Conservation (phyloP, 2,888 invertebrate genomes). For the Clostera curtula region DNA sequence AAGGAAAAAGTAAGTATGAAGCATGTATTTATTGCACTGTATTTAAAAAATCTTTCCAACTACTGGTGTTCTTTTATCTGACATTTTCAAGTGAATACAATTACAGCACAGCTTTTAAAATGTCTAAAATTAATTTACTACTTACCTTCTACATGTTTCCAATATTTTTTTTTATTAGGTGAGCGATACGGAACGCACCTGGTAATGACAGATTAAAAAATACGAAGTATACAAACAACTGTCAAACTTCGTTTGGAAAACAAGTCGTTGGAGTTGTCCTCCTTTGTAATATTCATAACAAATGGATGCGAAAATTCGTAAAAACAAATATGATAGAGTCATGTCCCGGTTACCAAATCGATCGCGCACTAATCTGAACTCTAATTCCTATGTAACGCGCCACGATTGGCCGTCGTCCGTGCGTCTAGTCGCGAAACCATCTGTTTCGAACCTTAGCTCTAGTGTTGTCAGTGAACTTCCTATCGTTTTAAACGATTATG, state of each 20-base stretch:
- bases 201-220: too few species aligned
- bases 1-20: too few species aligned
- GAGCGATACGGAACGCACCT: too few species aligned
- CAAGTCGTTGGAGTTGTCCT: too few species aligned
- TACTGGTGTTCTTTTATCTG: too few species aligned
- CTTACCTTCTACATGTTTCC: too few species aligned
- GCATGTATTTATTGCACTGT: too few species aligned
- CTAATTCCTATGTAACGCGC: conserved; percentile 43
- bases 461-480: conserved; percentile 53
- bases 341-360: conserved; percentile 51
- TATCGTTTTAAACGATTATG: conserved; percentile 48
- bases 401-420: conserved; percentile 41
- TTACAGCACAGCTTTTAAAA: too few species aligned
- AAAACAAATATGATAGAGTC: conserved; percentile 47
- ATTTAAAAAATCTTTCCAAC: too few species aligned
- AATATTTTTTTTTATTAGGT: too few species aligned
- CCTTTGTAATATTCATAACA: conserved; percentile 2
- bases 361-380: conserved; percentile 31
- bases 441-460: conserved; percentile 42
- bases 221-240: conserved; percentile 1
- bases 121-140: too few species aligned
- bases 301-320: conserved; percentile 29
- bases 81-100: too few species aligned
- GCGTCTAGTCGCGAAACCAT: conserved; percentile 52
- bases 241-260: conserved; percentile 16